phyloP scores from a whole-genome alignment of 2,888 invertebrate genomes.

The Scaeva pyrastri region DNA sequence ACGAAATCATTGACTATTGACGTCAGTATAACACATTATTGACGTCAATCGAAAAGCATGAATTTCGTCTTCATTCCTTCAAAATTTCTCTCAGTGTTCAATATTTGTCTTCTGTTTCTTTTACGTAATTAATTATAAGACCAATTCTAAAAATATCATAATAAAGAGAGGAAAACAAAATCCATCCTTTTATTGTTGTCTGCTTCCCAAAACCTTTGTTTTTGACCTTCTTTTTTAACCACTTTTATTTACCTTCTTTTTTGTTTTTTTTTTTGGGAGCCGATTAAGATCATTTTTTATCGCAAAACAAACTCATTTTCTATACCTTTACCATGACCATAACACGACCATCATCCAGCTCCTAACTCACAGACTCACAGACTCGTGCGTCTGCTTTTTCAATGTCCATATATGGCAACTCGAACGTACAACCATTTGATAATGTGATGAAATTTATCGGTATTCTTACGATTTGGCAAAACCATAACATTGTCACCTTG shows the following conservation, averaged over 20 bases:
- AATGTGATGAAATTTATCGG: slow-evolving; percentile 68
- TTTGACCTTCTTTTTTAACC: slow-evolving; percentile 38
- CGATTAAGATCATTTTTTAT: slow-evolving; percentile 16
- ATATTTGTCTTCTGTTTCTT: not conserved
- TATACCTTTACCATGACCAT: too few species aligned
- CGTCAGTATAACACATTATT: not conserved
- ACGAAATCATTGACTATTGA: too few species aligned
- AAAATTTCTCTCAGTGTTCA: slow-evolving; percentile 34
- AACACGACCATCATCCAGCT: not conserved
- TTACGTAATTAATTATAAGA: slow-evolving; percentile 52
- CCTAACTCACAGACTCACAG: not conserved
- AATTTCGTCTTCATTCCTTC: not conserved
- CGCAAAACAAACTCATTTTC: slow-evolving; percentile 7
- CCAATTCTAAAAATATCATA: slow-evolving; percentile 54
- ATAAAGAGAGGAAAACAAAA: slow-evolving; percentile 13
- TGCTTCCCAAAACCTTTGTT: slow-evolving; percentile 34
- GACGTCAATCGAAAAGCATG: slow-evolving; percentile 11
- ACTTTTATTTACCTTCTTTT: not conserved
- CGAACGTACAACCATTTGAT: slow-evolving; percentile 34
- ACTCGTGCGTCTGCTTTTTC: not conserved
- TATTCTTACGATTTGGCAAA: slow-evolving; percentile 38
- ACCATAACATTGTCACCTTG: slow-evolving; percentile 67
- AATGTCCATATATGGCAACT: not conserved
- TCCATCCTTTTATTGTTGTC: slow-evolving; percentile 65
- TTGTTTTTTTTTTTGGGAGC: slow-evolving; percentile 10